Conservation (phyloP, 1,140 invertebrate genomes). For the Nixonia krombeini region DNA sequence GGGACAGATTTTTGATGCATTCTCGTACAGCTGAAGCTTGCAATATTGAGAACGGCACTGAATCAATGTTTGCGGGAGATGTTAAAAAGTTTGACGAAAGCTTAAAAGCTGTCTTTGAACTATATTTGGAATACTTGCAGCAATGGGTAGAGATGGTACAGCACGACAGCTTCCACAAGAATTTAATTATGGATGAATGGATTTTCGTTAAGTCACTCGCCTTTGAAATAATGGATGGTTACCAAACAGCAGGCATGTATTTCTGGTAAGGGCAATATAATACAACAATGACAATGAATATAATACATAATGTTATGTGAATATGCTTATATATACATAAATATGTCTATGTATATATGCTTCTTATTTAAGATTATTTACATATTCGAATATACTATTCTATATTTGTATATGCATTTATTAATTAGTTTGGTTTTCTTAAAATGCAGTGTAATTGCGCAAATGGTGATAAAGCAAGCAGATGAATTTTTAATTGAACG, state of each 20-base stretch:
- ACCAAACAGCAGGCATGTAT: constrained; percentile 76
- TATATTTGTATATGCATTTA: constrained; percentile 2
- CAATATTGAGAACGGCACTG: constrained; percentile 63
- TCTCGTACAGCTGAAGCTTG: constrained; percentile 77
- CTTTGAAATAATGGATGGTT: constrained; percentile 79
- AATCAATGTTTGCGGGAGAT: constrained; percentile 73
- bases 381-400: neutral
- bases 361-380: no score
- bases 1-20: constrained; percentile 81
- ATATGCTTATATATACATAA: no score
- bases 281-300: no score
- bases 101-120: constrained; percentile 80
- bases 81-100: constrained; percentile 84
- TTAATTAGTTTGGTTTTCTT: constrained; percentile 14
- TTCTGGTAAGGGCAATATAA: constrained; percentile 81
- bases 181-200: constrained; percentile 87
- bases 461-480: constrained; percentile 59
- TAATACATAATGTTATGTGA: no score
- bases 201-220: constrained; percentile 80
- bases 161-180: constrained; percentile 80
- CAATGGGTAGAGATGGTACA: constrained; percentile 80
- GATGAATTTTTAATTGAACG: constrained; percentile 59
- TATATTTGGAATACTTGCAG: constrained; percentile 83
- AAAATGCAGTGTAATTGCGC: constrained; percentile 54
- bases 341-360: neutral